Evolutionary conservation across 2,113 vertebrate species (phyloP), one percentile per base, ranked within the genome.

Genomic region (Varanus salvator): DNA sequence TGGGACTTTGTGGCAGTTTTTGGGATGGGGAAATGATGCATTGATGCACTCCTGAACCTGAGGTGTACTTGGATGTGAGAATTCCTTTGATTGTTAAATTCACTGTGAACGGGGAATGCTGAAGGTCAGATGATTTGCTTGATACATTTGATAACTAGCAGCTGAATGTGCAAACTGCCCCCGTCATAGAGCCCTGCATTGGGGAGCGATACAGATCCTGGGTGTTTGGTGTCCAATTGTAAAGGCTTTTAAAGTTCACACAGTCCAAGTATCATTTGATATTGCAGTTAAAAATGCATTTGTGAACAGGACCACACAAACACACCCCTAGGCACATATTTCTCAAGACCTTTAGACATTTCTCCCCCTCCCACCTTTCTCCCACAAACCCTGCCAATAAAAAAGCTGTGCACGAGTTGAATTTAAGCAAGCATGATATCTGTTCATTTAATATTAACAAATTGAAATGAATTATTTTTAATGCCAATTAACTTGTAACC

Each of bases 401-500:
- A 74, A 85, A 88, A 88, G 31, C 82, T 38, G 68, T 66, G 75
- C 66, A 29, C 4, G 54, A 68, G 25, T 23, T 44, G 31, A 27
- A 50, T 77, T 83, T n/a, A 68, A 93, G 92, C 92, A 84, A 80
- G 92, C 92, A 91, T 91, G 91, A 94, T 90, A 80, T 85, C 89
- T 31, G 29, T 95, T 96, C 94, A 95, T 96, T 95, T 95, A 94
- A 96, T 96, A 95, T 96, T 96, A 96, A 97, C 95, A 96, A 96
- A 96, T 93, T 94, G 95, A 96, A 96, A 95, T 95, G 96, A 96
- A 95, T 95, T 95, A 93, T 96, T 95, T 69, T 95, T 93, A 95
- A 96, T 92, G 95, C 95, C 96, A 96, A 97, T 97, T 97, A 96
- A 95, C 93, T 96, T 94, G 94, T 93, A 95, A 93, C 92, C n/a